Conservation (phyloP, 2,888 invertebrate species). For the Mythimna albipuncta region DNA sequence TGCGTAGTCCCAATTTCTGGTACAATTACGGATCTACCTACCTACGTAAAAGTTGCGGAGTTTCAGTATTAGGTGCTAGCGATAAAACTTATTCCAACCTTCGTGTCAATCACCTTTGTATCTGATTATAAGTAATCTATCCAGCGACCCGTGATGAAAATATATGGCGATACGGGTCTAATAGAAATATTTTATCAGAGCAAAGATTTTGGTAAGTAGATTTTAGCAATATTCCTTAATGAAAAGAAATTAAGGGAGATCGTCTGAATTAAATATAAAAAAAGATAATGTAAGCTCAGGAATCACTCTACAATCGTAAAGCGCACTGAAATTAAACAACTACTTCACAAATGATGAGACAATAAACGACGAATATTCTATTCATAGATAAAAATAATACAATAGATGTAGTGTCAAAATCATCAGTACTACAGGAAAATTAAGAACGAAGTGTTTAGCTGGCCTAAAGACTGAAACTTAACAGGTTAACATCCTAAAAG, state of each 20-base stretch:
- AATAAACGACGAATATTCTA: neutral
- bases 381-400: no score
- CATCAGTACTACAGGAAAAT: neutral
- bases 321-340: neutral
- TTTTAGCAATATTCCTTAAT: neutral
- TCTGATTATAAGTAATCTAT: conserved; percentile 42
- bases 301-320: no score
- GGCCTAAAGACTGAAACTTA: neutral
- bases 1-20: neutral
- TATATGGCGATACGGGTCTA: neutral
- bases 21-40: conserved; percentile 15
- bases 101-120: conserved; percentile 44
- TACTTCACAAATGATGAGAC: neutral
- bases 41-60: conserved; percentile 1
- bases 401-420: neutral
- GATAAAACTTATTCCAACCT: conserved; percentile 32
- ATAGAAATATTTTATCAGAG: neutral
- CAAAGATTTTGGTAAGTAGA: neutral
- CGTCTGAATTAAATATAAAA: neutral
- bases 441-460: neutral
- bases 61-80: conserved; percentile 24
- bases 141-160: conserved; percentile 9
- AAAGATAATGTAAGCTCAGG: no score
- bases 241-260: neutral
- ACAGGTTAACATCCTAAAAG: neutral